Conservation (phyloP, 2,113 vertebrate genomes). For the Rousettus leschenaultii region DNA sequence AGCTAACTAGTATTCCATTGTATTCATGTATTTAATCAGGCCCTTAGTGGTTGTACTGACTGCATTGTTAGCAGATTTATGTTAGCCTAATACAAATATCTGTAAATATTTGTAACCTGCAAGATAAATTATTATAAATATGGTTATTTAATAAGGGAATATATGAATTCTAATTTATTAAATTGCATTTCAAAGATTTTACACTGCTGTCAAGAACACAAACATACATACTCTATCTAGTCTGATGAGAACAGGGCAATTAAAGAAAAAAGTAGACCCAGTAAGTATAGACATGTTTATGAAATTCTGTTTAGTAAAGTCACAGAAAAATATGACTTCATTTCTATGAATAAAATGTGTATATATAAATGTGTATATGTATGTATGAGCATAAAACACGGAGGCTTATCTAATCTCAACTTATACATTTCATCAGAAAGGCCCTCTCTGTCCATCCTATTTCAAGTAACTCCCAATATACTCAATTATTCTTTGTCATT, state of each 20-base stretch:
- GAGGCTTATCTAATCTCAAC: neutral
- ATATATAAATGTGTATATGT: neutral
- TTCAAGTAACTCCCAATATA: neutral
- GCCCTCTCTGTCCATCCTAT: neutral
- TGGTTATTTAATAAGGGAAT: neutral
- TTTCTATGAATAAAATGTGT: neutral
- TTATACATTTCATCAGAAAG: neutral
- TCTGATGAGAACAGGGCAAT: neutral
- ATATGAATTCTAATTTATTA: slow-evolving; percentile 16
- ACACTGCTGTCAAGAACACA: neutral
- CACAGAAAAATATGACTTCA: neutral
- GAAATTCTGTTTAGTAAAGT: neutral
- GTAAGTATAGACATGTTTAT: neutral
- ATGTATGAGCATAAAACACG: neutral
- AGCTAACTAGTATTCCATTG: neutral
- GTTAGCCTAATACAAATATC: neutral
- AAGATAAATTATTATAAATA: slow-evolving; percentile 15
- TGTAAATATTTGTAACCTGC: neutral
- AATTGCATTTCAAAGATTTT: neutral
- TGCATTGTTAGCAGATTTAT: neutral
- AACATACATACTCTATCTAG: neutral
- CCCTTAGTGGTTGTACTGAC: neutral
- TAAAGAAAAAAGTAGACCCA: neutral
- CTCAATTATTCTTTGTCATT: neutral
- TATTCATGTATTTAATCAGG: neutral